Evolutionary conservation across 2,888 invertebrate species (phyloP), one percentile per base, ranked within the genome.

Genomic region (Prosopocoilus inquinatus): DNA sequence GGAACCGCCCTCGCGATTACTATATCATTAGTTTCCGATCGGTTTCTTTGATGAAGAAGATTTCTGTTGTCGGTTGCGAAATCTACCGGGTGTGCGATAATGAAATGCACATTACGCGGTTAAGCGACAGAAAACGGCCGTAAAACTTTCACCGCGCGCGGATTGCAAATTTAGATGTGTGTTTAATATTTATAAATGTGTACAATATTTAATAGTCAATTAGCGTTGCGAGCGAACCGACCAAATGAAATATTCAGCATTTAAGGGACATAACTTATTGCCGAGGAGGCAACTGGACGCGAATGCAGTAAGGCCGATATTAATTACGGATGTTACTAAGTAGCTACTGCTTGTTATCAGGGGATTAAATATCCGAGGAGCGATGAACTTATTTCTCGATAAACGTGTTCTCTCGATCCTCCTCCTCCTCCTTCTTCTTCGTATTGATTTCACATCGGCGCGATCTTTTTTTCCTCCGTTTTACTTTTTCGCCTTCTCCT

Each of bases 301-400:
- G 45, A 44, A 44, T 39, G 45, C 39, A 46, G 45, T 47, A 38
- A 47, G 47, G 41, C 41, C 39, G 47, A 39, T 53, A 46, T 53
- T 53, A 53, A 53, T 53, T 53, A 53, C 53, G 53, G 47, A 53
- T 53, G 53, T 53, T 53, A 47, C 53, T 38, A 41, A 38, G 53
- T 53, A 47, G 53, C 53, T 53, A 53, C 53, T 41, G 53, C 53
- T 53, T 53, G 53, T 53, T 53, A 53, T 53, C 53, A 53, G 47
- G 47, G 53, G 53, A 53, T 53, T 53, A 53, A 53, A 53, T 53
- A 53, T 47, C 53, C 12, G 32, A 53, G 51, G 62, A 58, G 58
- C 62, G 62, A 62, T 62, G 62, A 62, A 62, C 62, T 60, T 62
- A 60, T 60, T 62, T 62, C 62, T 60, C 60, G 62, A 60, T 60